These are phyloP conservation scores for Sciurus vulgaris DNA, from an alignment of 2,797 vertebrate species.

Conservation along the genomic window DNA sequence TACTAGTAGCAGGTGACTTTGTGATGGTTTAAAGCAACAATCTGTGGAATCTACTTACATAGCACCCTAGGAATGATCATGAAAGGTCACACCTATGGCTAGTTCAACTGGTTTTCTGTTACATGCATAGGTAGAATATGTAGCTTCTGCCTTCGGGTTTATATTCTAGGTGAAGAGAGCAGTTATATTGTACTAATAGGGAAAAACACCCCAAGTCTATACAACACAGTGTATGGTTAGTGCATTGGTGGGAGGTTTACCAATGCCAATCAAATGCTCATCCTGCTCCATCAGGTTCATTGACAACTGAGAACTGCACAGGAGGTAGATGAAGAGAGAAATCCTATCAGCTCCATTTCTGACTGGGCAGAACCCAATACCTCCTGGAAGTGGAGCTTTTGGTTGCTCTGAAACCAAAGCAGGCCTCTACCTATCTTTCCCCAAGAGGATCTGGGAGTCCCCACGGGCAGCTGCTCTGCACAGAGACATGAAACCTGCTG, in stretches of 20 bases:
- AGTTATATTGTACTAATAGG: not conserved
- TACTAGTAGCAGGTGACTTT: conserved; percentile 3
- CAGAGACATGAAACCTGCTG: not conserved
- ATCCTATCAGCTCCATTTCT: not conserved
- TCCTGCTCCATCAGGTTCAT: not conserved
- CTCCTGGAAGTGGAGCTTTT: not conserved
- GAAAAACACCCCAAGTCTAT: not conserved
- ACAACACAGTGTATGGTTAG: not conserved
- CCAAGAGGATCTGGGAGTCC: not conserved
- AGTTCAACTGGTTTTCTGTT: not conserved
- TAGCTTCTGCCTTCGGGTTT: not conserved
- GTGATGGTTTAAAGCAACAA: conserved; percentile 31
- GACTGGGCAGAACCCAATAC: not conserved
- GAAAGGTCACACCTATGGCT: too few species aligned
- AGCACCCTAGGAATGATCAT: not conserved
- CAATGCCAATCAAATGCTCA: not conserved
- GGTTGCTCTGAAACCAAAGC: not conserved
- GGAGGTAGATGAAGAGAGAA: not conserved
- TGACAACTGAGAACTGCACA: not conserved
- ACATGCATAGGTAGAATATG: not conserved
- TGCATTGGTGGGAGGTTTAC: not conserved
- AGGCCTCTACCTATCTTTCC: not conserved
- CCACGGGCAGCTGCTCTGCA: not conserved
- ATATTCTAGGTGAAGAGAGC: not conserved
- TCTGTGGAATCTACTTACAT: not conserved